Base-by-base conservation (phyloP, 2,113 vertebrate species). In the Prunella fulvescens region DNA sequence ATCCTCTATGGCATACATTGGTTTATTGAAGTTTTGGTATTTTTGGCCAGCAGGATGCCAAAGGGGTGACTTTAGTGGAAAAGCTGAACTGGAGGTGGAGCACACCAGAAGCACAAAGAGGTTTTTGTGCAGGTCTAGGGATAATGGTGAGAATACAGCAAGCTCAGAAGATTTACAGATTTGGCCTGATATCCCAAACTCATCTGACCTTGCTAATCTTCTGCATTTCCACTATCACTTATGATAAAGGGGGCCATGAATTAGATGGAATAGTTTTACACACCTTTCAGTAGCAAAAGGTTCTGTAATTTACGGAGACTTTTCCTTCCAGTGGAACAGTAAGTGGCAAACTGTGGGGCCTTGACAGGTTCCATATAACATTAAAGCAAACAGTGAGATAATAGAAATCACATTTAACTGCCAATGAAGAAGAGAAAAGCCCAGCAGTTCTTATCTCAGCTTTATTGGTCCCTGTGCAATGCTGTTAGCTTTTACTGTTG, bases 351-450 rank as follows among this genome's bases (percentile, higher is more conserved):
- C 90, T 86, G 65, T 81, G 78, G 76, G 47, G 81, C 61, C 95
- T 86, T 94, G 95, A 94, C 94, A 96, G 88, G 84, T 94, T 81
- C 96, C 94, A 94, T 95, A 96, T 94, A 96, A 97, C 90, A 95
- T 95, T 91, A 96, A 95, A 93, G 95, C 92, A 94, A 97, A 96
- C 76, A 93, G 69, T 81, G 88, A 96, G 93, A 96, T 96, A 96
- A 96, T 90, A 95, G 93, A 94, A 97, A 92, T 92, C 86, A 77
- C 94, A 93, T 94, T 97, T 96, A 95, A 96, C 93, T 95, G 93
- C 87, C 92, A 95, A 81, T 90, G 92, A 95, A 95, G 90, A 93
- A 82, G 81, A 92, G 74, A 93, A 95, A 93, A 93, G 83, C 82
- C 90, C 77, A 82, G 85, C 61, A 92, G 81, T 90, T 95, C 92